A percentile compares a stretch with the other conserved stretches of the same genome.
phyloP scores from a whole-genome alignment of 2,113 vertebrate species.

The Nerophis lumbriciformis region DNA sequence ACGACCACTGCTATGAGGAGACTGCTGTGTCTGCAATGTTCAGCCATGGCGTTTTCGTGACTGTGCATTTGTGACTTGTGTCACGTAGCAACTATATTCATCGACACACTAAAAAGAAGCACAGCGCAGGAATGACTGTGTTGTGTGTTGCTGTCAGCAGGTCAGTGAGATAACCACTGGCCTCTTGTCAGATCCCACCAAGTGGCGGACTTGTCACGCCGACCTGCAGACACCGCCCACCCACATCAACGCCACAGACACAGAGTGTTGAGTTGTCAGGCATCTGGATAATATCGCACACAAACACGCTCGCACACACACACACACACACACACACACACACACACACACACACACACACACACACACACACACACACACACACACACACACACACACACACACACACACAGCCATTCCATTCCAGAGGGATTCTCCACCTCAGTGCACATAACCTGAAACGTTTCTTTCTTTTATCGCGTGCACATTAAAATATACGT shows the following conservation, averaged over 20 bases:
- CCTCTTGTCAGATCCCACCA: constrained; percentile 38
- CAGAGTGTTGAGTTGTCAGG: constrained; percentile 45
- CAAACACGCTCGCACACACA: not conserved
- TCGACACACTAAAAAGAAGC: not conserved
- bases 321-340: not conserved
- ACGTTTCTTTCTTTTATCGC: constrained; percentile 21
- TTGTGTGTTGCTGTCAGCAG: constrained; percentile 38
- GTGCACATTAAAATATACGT: constrained; percentile 28
- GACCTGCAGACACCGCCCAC: constrained; percentile 33
- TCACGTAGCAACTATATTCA: not conserved
- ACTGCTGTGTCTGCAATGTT: not conserved
- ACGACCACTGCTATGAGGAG: not conserved
- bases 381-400: constrained; percentile 1
- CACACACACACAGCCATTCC: constrained; percentile 3
- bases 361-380: not conserved
- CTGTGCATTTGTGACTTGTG: not conserved
- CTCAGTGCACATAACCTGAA: constrained; percentile 13
- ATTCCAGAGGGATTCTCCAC: constrained; percentile 4
- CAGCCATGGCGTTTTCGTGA: not conserved
- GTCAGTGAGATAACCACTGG: constrained; percentile 37
- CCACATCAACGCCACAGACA: constrained; percentile 29
- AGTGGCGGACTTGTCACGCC: constrained; percentile 39
- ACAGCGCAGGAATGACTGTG: constrained; percentile 4
- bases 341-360: constrained; percentile 3
- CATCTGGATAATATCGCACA: constrained; percentile 44